Percentiles rank a stretch among this genome's conserved stretches.
Conservation (phyloP, 2,888 invertebrate species). For the Cantharis rufa region DNA sequence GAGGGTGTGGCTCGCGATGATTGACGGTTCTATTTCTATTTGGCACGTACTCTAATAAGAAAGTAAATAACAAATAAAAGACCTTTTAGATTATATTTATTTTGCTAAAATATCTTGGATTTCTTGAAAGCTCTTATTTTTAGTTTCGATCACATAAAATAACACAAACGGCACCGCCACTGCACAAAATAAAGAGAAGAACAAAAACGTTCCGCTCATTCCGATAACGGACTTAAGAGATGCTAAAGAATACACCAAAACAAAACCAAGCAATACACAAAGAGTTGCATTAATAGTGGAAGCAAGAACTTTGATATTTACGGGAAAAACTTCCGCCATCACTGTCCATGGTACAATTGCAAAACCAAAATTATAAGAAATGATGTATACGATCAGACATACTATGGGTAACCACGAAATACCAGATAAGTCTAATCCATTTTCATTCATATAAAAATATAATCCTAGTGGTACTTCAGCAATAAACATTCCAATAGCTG, state of each 20-base stretch:
- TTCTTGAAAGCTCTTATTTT: background rate
- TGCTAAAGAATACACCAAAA: no score
- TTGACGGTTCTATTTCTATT: no score
- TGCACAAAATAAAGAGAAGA: background rate
- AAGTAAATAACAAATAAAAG: no score
- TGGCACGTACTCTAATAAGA: no score
- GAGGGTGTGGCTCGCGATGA: no score
- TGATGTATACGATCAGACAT: background rate
- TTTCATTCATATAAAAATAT: background rate
- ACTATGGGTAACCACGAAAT: background rate
- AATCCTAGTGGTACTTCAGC: background rate
- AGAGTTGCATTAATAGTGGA: conserved; percentile 31
- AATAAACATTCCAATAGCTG: background rate
- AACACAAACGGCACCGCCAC: background rate
- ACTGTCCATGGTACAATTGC: background rate
- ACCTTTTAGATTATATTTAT: no score
- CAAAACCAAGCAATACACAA: background rate
- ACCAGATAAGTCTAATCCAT: background rate
- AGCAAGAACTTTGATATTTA: conserved; percentile 45
- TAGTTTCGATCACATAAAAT: background rate
- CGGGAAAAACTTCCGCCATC: background rate
- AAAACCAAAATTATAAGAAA: background rate
- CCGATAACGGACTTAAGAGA: background rate
- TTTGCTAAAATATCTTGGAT: background rate
- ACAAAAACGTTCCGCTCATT: background rate